Evolutionary conservation across 2,888 invertebrate genomes (phyloP).

Genomic region (Apoderus coryli): DNA sequence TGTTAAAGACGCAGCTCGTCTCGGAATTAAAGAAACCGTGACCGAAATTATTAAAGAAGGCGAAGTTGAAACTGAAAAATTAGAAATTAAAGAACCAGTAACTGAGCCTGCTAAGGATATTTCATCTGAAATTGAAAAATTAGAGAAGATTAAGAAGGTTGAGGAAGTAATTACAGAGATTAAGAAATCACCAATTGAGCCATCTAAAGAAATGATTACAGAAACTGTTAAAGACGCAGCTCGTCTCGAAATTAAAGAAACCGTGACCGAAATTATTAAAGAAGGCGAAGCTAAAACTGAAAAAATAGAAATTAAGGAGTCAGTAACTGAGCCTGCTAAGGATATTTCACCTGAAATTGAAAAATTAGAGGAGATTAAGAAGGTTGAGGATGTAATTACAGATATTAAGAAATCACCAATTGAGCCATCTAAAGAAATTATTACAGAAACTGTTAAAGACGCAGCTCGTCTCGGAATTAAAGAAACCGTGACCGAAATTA

Average conservation of each 20-base stretch:
- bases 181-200: background rate
- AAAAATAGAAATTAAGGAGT: slow-evolving; percentile 1
- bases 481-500: background rate
- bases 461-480: background rate
- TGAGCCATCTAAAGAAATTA: background rate
- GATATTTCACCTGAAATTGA: background rate
- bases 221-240: background rate
- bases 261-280: background rate
- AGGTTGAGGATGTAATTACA: background rate
- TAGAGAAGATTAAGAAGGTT: background rate
- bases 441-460: background rate
- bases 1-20: slow-evolving; percentile 1
- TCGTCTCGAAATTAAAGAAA: slow-evolving; percentile 1
- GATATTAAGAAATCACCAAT: background rate
- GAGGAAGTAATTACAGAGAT: background rate
- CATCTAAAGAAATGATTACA: background rate
- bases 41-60: background rate
- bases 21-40: too few species aligned
- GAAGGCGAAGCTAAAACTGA: too few species aligned
- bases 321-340: background rate
- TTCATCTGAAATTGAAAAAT: background rate
- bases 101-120: background rate
- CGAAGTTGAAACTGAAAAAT: slow-evolving; percentile 2
- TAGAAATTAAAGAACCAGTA: slow-evolving; percentile 1
- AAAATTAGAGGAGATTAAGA: background rate